Percentiles rank a stretch among this genome's conserved stretches.
These are phyloP conservation scores for Lepilemur septentrionalis DNA, from an alignment of 2,797 vertebrate genomes.

Conservation along the genomic window DNA sequence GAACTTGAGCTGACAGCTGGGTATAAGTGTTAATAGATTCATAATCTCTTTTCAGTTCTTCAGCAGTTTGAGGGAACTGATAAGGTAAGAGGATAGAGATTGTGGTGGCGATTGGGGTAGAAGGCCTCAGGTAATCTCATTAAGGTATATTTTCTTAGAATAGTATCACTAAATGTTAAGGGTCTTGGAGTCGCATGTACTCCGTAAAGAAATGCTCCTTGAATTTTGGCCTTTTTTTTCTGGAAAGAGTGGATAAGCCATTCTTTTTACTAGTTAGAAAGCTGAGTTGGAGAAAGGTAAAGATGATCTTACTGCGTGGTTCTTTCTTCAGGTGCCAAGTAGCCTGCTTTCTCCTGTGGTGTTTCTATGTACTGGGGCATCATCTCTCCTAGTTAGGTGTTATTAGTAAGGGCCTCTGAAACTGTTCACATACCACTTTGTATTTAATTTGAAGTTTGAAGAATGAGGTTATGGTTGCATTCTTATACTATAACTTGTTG, in stretches of 20 bases:
- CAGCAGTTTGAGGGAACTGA: neutral
- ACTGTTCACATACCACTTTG: neutral
- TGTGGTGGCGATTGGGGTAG: neutral
- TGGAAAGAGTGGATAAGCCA: neutral
- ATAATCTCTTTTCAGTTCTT: neutral
- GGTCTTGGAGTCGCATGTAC: neutral
- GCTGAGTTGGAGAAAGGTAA: neutral
- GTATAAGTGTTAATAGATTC: neutral
- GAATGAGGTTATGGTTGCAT: neutral
- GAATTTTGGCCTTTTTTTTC: neutral
- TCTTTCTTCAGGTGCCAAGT: neutral
- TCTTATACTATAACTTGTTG: neutral
- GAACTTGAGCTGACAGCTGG: neutral
- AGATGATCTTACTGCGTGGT: neutral
- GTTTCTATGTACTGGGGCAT: neutral
- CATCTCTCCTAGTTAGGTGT: neutral
- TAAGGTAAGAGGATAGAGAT: neutral
- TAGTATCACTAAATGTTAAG: neutral
- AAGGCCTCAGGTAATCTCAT: neutral
- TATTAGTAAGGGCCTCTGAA: neutral
- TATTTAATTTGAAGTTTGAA: neutral
- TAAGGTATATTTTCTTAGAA: neutral
- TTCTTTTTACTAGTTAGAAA: neutral
- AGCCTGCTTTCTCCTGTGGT: neutral
- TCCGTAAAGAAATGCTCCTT: neutral